phyloP scores from a whole-genome alignment of 2,888 invertebrate species.

The Lepidonotus clava region DNA sequence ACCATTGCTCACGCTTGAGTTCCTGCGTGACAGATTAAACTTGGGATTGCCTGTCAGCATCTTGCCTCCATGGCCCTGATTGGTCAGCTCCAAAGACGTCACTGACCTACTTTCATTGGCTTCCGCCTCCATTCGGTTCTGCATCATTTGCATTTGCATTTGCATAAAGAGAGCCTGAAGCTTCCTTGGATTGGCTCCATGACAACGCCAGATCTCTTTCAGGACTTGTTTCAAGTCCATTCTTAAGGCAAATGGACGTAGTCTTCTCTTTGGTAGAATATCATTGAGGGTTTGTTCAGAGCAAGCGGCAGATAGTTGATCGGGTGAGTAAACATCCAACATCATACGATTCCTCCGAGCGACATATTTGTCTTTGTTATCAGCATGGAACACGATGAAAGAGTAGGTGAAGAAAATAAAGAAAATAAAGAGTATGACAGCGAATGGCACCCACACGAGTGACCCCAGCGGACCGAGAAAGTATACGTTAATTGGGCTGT shows the following conservation, averaged over 20 bases:
- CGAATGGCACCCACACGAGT: neutral
- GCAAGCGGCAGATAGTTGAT: neutral
- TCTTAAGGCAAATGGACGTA: neutral
- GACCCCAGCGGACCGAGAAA: slow-evolving; percentile 1
- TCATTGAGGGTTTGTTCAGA: neutral
- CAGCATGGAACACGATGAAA: slow-evolving; percentile 36
- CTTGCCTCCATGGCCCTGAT: neutral
- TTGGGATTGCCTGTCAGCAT: neutral
- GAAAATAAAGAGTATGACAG: slow-evolving; percentile 8
- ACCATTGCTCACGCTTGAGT: neutral
- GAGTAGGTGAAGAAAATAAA: slow-evolving; percentile 31
- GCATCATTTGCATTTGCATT: slow-evolving; percentile 24
- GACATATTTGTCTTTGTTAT: neutral
- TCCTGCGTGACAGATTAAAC: neutral
- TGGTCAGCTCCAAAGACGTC: neutral
- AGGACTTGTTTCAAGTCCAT: slow-evolving; percentile 5
- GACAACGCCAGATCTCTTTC: neutral
- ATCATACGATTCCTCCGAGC: neutral
- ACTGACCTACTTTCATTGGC: neutral
- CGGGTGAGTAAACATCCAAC: neutral
- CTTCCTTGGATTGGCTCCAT: slow-evolving; percentile 10
- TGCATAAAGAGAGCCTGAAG: slow-evolving; percentile 13
- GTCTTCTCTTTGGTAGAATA: neutral
- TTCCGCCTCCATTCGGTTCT: neutral
- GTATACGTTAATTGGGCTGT: neutral